phyloP scores from a whole-genome alignment of 1,140 invertebrate genomes.

The Venturia canescens region DNA sequence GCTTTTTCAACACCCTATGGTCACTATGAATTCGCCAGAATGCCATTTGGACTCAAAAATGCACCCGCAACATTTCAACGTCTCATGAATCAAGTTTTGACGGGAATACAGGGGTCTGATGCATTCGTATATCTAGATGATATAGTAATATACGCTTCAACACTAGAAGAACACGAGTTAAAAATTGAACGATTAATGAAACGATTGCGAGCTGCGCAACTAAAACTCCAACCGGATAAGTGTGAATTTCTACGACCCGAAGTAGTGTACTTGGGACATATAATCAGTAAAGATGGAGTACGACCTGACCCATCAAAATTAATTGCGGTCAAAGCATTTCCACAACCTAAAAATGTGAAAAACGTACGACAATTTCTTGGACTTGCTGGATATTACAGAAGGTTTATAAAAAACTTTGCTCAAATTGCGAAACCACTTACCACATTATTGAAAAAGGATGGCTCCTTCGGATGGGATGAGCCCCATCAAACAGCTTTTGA shows the following conservation, averaged over 20 bases:
- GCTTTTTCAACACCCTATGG: not conserved
- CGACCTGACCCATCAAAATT: not conserved
- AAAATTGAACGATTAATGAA: constrained; percentile 2
- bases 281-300: not conserved
- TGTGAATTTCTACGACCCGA: not conserved
- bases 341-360: too few relatives aligned
- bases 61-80: not conserved
- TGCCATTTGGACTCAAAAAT: too few relatives aligned
- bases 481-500: constrained; percentile 63
- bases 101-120: not conserved
- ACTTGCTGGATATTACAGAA: too few relatives aligned
- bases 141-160: not conserved
- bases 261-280: not conserved
- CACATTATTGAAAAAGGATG: constrained; percentile 66
- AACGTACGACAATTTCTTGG: too few relatives aligned
- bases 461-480: constrained; percentile 59
- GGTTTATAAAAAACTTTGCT: too few relatives aligned
- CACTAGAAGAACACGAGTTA: not conserved
- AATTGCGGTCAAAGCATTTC: not conserved
- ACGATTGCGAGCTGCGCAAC: not conserved
- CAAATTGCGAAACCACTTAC: constrained; percentile 67
- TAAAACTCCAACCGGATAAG: not conserved
- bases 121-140: not conserved
- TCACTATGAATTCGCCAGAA: not conserved
- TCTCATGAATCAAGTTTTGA: not conserved